Evolutionary conservation across 2,113 vertebrate genomes (phyloP).

Genomic region (Oncorhynchus gorbuscha): DNA sequence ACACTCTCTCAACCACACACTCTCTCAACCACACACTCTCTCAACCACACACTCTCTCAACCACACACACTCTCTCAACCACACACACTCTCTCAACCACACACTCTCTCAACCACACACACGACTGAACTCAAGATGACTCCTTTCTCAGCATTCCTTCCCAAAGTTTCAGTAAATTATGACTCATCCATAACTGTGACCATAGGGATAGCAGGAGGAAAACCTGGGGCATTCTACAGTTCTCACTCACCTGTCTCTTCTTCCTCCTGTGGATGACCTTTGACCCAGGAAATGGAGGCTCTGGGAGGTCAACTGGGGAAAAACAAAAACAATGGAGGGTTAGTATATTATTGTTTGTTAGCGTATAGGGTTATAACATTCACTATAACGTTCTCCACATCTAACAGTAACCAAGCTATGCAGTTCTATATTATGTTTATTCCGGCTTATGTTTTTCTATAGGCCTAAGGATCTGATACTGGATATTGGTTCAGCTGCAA

Average conservation of each 20-base stretch:
- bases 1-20: background rate
- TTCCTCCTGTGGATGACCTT: slow-evolving; percentile 79
- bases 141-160: background rate
- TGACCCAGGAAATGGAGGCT: slow-evolving; percentile 77
- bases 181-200: background rate
- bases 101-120: background rate
- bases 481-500: too few species aligned
- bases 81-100: too few species aligned
- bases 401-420: background rate
- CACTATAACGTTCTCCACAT: too few species aligned
- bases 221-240: background rate
- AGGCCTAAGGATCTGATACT: too few species aligned
- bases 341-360: background rate
- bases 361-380: background rate
- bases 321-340: background rate
- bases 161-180: background rate
- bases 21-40: too few species aligned
- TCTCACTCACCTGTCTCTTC: slow-evolving; percentile 86
- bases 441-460: background rate
- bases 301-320: slow-evolving; percentile 64
- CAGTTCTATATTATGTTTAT: background rate
- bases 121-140: background rate
- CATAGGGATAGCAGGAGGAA: background rate
- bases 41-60: too few species aligned
- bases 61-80: too few species aligned